These are phyloP conservation scores for Parazoanthus swiftii DNA, from an alignment of 92 coral and sea anemone species.

Conservation along the genomic window DNA sequence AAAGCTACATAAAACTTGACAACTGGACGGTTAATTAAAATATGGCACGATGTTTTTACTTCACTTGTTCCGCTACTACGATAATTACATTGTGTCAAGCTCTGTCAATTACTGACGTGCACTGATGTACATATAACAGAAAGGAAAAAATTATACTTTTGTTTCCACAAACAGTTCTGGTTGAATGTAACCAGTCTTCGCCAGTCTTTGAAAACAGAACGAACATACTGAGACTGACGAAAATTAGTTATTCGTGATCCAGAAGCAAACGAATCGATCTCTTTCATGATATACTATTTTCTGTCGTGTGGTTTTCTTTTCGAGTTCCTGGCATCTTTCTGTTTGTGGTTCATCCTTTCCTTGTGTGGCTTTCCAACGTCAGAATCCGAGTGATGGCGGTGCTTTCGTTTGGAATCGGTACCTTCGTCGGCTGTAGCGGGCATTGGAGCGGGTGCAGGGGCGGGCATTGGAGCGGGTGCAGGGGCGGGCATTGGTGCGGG, in stretches of 20 bases:
- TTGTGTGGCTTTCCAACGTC: not conserved
- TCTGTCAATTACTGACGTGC: not conserved
- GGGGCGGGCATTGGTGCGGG: conserved; percentile 15
- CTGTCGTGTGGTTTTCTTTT: not conserved
- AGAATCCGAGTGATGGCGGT: not conserved
- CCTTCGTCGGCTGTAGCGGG: not conserved
- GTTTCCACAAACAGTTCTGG: not conserved
- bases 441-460: not conserved
- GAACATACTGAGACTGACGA: not conserved
- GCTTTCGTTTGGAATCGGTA: not conserved
- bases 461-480: not conserved
- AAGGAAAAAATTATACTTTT: not conserved
- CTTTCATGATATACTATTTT: not conserved
- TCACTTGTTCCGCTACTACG: no score
- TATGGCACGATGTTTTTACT: not conserved
- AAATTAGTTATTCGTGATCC: not conserved
- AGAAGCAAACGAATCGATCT: not conserved
- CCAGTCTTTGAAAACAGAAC: not conserved
- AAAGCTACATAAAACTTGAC: no score
- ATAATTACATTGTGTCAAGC: not conserved
- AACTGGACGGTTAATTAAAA: no score
- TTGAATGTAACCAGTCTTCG: not conserved
- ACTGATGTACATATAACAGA: no score
- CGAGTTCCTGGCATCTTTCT: not conserved
- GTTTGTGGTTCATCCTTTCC: not conserved